Conservation (phyloP, 2,113 vertebrate species). For the Dasyprocta punctata region DNA sequence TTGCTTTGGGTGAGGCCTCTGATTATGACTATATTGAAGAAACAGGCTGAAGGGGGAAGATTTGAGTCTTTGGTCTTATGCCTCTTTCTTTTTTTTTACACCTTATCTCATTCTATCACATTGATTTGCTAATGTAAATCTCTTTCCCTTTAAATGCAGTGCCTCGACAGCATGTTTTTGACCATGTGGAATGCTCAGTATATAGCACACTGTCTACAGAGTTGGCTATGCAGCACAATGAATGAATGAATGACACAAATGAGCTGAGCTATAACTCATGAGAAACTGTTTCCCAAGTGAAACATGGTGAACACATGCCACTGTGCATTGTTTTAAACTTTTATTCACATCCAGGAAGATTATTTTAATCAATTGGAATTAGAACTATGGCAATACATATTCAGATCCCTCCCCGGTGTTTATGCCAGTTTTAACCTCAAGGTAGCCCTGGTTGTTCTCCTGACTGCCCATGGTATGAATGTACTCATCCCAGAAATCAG, state of each 20-base stretch:
- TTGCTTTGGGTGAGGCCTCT: background rate
- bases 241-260: background rate
- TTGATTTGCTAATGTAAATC: background rate
- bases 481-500: slow-evolving; percentile 12
- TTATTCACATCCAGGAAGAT: background rate
- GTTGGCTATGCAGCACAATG: background rate
- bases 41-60: background rate
- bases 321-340: background rate
- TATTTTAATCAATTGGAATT: background rate
- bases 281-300: background rate
- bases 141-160: background rate
- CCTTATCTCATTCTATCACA: background rate
- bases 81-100: background rate
- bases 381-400: background rate
- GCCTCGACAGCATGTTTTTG: background rate
- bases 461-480: background rate
- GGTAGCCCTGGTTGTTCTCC: background rate
- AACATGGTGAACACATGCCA: background rate
- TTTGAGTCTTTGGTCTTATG: background rate
- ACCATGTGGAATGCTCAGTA: background rate
- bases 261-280: background rate
- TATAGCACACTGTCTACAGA: background rate
- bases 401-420: background rate
- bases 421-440: background rate
- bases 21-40: background rate